These are phyloP conservation scores for Micronycteris hirsuta DNA, from an alignment of 2,113 vertebrate genomes.

Conservation along the genomic window DNA sequence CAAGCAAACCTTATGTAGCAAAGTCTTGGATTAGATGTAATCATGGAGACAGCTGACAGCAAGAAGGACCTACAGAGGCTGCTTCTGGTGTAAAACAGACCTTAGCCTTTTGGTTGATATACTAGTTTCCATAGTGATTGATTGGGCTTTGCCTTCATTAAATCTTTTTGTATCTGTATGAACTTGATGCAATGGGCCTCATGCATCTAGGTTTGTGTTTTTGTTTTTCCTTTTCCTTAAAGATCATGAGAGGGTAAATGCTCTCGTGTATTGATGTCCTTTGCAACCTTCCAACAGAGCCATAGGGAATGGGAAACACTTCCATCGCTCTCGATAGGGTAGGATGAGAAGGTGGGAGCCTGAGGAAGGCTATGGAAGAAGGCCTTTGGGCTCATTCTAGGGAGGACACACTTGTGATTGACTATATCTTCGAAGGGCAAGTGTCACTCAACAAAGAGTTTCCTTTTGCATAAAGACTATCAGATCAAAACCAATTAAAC, in stretches of 20 bases:
- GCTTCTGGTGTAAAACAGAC: constrained; percentile 29
- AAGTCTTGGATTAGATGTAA: constrained; percentile 57
- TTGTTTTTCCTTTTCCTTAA: constrained; percentile 5
- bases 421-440: not conserved
- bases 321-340: not conserved
- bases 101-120: constrained; percentile 8
- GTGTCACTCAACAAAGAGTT: not conserved
- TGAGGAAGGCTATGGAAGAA: not conserved
- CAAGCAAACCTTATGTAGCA: constrained; percentile 52
- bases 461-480: constrained; percentile 23
- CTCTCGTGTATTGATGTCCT: not conserved
- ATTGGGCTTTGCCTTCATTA: not conserved
- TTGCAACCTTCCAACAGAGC: not conserved
- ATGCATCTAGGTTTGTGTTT: not conserved
- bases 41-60: constrained; percentile 64
- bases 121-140: constrained; percentile 14
- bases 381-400: not conserved
- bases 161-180: constrained; percentile 31
- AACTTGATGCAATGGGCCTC: not conserved
- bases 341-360: not conserved
- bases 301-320: not conserved
- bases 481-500: not conserved
- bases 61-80: constrained; percentile 13
- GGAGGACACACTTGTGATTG: not conserved
- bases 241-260: not conserved